A percentile compares a stretch with the other conserved stretches of the same genome.
Conservation (phyloP, 2,113 vertebrate species). For the Anhinga anhinga region DNA sequence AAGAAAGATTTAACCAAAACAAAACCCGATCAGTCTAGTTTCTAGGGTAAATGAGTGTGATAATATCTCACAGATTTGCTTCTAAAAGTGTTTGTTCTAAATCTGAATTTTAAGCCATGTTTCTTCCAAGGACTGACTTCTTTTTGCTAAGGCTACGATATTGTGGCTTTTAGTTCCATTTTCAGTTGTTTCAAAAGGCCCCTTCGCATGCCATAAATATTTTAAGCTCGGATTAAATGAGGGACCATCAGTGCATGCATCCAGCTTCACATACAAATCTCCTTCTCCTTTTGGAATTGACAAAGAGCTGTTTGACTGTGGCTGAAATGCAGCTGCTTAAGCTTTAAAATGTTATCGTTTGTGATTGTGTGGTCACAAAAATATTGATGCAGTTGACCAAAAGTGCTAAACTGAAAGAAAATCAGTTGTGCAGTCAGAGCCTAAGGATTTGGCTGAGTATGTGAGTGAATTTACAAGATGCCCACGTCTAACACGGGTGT, state of each 20-base stretch:
- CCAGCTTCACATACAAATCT: background rate
- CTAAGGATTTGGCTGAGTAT: background rate
- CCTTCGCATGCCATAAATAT: accelerated
- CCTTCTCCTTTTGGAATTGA: background rate
- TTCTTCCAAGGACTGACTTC: background rate
- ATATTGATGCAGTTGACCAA: background rate
- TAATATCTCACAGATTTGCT: accelerated
- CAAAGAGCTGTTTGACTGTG: background rate
- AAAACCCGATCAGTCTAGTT: background rate
- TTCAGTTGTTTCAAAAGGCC: background rate
- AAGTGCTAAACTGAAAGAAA: background rate
- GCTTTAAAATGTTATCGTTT: background rate
- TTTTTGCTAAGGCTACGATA: background rate
- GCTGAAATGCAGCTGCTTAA: background rate
- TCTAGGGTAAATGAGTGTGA: background rate
- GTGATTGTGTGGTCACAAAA: background rate
- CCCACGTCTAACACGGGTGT: accelerated
- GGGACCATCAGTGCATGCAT: background rate
- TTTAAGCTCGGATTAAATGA: background rate
- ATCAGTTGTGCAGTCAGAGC: background rate
- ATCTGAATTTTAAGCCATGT: background rate
- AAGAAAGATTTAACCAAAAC: background rate
- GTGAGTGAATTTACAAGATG: background rate
- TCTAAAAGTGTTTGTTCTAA: background rate
- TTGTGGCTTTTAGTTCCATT: background rate